A percentile compares a stretch with the other conserved stretches of the same genome.
These are phyloP conservation scores for Bedellia somnulentella DNA, from an alignment of 2,888 invertebrate genomes.

Conservation along the genomic window DNA sequence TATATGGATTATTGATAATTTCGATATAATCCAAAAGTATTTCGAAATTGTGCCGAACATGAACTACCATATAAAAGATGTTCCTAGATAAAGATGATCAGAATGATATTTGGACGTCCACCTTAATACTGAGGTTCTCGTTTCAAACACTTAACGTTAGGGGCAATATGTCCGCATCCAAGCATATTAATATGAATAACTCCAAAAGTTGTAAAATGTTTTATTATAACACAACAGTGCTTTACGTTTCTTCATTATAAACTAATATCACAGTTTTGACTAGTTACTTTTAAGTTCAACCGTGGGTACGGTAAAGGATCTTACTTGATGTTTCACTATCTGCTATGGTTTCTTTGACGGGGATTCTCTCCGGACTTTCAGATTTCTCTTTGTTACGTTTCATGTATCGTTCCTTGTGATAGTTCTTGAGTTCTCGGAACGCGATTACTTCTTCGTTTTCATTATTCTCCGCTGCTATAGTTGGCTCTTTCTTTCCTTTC, in stretches of 20 bases:
- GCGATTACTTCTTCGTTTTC: conserved; percentile 22
- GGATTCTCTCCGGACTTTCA: conserved; percentile 52
- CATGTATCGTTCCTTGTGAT: conserved; percentile 65
- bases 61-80: no score
- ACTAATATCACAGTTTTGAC: conserved; percentile 32
- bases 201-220: conserved; percentile 42
- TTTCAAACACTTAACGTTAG: no score
- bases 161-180: no score
- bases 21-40: no score
- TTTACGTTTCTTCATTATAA: conserved; percentile 20
- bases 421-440: conserved; percentile 62
- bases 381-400: conserved; percentile 65
- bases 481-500: conserved; percentile 12
- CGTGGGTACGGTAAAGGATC: conserved; percentile 19
- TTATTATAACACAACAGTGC: conserved; percentile 40
- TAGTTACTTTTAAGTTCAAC: conserved; percentile 6
- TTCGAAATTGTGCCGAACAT: no score
- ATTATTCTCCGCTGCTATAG: background rate
- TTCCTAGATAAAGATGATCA: no score
- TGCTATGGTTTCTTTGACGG: conserved; percentile 13
- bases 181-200: conserved; percentile 44
- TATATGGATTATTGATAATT: no score
- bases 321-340: conserved; percentile 47
- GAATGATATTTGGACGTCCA: no score
- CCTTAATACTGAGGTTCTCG: no score